Evolutionary conservation across 53 echinoderm and acorn worm genomes (phyloP).

Genomic region (Actinopyga echinites): DNA sequence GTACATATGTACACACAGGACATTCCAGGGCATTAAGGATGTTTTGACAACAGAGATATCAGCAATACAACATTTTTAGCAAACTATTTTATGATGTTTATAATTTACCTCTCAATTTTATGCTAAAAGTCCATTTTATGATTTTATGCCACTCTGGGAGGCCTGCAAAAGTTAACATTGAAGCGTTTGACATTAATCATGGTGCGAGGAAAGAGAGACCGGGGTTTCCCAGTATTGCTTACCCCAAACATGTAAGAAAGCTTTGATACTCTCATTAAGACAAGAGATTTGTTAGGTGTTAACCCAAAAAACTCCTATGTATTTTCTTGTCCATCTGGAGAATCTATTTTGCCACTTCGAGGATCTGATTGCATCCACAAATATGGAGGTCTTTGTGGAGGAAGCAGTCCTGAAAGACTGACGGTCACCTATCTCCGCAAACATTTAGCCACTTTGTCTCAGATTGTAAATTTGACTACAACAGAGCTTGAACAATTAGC

Average conservation of each 20-base stretch:
- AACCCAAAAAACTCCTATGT: slow-evolving; percentile 38
- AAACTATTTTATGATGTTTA: no score
- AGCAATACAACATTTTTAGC: no score
- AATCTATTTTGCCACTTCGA: not conserved
- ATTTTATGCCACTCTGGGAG: no score
- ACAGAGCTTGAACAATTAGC: slow-evolving; percentile 61
- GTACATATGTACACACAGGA: no score
- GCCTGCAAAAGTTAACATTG: not conserved
- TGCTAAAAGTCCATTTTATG: no score
- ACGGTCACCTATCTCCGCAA: slow-evolving; percentile 58
- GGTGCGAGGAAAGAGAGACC: slow-evolving; percentile 19
- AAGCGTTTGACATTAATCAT: slow-evolving; percentile 20
- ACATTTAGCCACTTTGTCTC: slow-evolving; percentile 52
- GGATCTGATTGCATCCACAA: slow-evolving; percentile 14
- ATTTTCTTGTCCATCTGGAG: slow-evolving; percentile 37
- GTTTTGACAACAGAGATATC: no score
- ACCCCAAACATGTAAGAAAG: slow-evolving; percentile 34
- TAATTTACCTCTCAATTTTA: no score
- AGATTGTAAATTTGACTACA: slow-evolving; percentile 39
- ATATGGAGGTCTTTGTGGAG: slow-evolving; percentile 25
- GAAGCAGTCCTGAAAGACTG: slow-evolving; percentile 45
- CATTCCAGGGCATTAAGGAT: no score
- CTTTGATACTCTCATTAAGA: slow-evolving; percentile 20
- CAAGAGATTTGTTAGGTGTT: slow-evolving; percentile 39
- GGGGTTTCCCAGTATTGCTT: slow-evolving; percentile 17